Percentiles rank a stretch among this genome's conserved stretches.
phyloP scores from a whole-genome alignment of 2,888 invertebrate species.

The Choreutis nemorana region DNA sequence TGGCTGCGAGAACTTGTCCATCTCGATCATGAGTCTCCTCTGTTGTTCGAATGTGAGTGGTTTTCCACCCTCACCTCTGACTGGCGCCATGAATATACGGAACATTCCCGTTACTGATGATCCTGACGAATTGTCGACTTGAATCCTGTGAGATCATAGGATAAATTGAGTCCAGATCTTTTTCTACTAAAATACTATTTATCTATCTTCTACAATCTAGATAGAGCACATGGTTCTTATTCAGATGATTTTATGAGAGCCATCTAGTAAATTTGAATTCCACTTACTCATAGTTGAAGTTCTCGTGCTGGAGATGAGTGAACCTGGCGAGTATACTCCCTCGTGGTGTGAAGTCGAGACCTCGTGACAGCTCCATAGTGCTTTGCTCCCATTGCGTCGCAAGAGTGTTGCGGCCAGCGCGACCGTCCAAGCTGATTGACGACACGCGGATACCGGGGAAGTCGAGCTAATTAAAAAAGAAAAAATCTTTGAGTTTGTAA shows the following conservation, averaged over 20 bases:
- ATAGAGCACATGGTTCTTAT: too few species aligned
- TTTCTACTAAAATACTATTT: too few species aligned
- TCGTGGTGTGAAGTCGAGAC: slow-evolving; percentile 82
- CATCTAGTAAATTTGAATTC: slow-evolving; percentile 1
- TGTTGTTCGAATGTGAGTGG: slow-evolving; percentile 68
- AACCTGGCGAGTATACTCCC: slow-evolving; percentile 76
- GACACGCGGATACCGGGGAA: slow-evolving; percentile 68
- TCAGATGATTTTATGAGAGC: not conserved
- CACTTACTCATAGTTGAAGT: slow-evolving; percentile 66
- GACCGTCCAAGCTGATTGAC: slow-evolving; percentile 57
- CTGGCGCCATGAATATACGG: slow-evolving; percentile 75
- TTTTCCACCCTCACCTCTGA: slow-evolving; percentile 68
- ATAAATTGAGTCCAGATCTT: not conserved
- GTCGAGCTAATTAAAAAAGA: slow-evolving; percentile 52
- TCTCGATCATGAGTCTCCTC: slow-evolving; percentile 71
- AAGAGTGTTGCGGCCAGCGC: slow-evolving; percentile 65
- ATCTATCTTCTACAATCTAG: too few species aligned
- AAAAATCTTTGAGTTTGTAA: not conserved
- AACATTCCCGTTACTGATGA: slow-evolving; percentile 66
- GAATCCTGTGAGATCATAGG: slow-evolving; percentile 43
- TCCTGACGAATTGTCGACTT: slow-evolving; percentile 64
- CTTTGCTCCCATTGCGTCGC: slow-evolving; percentile 83
- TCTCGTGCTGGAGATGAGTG: slow-evolving; percentile 76
- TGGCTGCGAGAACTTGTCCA: slow-evolving; percentile 73
- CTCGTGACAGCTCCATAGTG: slow-evolving; percentile 78